Evolutionary conservation across 2,888 invertebrate species (phyloP).

Genomic region (Mythimna vitellina): DNA sequence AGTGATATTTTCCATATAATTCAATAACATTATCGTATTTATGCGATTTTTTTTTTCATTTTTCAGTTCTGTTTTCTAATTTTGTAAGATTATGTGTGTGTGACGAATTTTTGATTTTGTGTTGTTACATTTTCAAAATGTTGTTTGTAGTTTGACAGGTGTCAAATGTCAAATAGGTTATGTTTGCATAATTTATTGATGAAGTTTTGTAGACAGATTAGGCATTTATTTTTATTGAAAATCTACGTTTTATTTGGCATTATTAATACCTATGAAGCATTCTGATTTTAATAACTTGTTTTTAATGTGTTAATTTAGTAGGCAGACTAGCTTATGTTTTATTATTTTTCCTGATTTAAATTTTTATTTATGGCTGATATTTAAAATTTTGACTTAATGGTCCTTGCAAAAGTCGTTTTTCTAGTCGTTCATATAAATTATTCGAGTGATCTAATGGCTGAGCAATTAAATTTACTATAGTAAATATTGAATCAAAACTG

Average conservation of each 20-base stretch:
- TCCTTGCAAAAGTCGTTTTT: conserved; percentile 9
- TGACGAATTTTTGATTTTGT: conserved; percentile 10
- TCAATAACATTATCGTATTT: conserved; percentile 2
- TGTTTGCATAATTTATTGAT: conserved; percentile 19
- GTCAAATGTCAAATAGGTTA: conserved; percentile 50
- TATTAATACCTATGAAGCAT: background rate
- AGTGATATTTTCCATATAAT: conserved; percentile 56
- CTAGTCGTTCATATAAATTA: background rate
- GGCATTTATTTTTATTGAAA: background rate
- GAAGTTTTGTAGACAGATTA: background rate
- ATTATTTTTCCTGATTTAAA: conserved; percentile 15
- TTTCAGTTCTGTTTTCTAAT: background rate
- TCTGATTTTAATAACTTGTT: conserved; percentile 28
- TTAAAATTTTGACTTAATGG: background rate
- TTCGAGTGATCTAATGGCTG: background rate
- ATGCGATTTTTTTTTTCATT: background rate
- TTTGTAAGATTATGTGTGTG: conserved; percentile 2
- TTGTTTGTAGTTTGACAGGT: conserved; percentile 46
- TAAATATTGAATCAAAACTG: background rate
- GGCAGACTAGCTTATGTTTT: conserved; percentile 4
- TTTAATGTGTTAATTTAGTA: conserved; percentile 1
- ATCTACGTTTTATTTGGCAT: background rate
- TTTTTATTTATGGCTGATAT: conserved; percentile 16
- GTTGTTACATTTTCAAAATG: conserved; percentile 35
- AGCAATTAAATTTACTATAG: background rate